Base-by-base conservation (phyloP, 92 coral and sea anemone species). In the Epizoanthus ramosus region DNA sequence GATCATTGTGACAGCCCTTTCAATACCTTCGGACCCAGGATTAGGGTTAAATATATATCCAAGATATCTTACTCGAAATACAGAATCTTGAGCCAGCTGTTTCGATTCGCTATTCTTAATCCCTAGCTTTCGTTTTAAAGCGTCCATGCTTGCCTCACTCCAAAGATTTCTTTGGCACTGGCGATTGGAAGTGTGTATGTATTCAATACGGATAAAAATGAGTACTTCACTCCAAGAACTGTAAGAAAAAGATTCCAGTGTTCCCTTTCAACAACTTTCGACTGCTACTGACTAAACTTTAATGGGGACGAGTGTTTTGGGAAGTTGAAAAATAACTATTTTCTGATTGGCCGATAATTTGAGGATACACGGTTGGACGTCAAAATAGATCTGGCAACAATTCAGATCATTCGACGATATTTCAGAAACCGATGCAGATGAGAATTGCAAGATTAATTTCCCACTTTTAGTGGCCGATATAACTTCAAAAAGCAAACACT, bases 61-160 rank as follows among this genome's bases (percentile, higher is more conserved):
- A 79, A 92, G 60, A 45, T 92, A 92, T 15, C 73, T 84, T 22
- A 92, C 93, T 22, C 82, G 71, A 81, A 89, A 92, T 6, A 68
- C 14, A 13, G 87, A 13, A 56, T 89, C 89, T 28, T 53, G 84
- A 17, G 67, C 50, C 12, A 92, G 79, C 23, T 80, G 73, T 21
- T 67, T 52, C 6, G 95, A 87, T 33, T 84, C 71, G 4, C 89
- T 69, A 50, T n/a, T n/a, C n/a, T 87, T 79, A 43, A 79, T 50
- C 8, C 84, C 79, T 16, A 89, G 52, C 22, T 82, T 86, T 4
- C 85, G 84, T 70, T 54, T 88, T 31, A 88, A 50, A 52, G 91
- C 33, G 35, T 83, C 70, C 91, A 88, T 87, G n/a, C 25, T 33
- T 35, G 19, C 0, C 3, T 57, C 4, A 15, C 68, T 13, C 33